Evolutionary conservation across 2,888 invertebrate species (phyloP), one percentile per base, ranked within the genome.

Genomic region (Polietes domitor): DNA sequence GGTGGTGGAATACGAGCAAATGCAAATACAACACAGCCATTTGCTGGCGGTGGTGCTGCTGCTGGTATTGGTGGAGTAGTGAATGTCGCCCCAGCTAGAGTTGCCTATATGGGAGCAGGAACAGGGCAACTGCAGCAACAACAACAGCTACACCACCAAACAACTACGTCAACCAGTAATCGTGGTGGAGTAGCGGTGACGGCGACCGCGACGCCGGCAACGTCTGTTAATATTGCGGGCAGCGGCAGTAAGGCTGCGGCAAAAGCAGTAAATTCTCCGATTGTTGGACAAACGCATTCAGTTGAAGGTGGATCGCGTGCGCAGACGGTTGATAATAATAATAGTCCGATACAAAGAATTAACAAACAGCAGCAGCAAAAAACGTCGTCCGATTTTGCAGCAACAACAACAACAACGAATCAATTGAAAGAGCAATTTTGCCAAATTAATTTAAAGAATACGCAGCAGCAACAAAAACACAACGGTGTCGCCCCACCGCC

Each of bases 291-390:
- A 86, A 87, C 87, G 85, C 87, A 89, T 87, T 87, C 90, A 92
- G 91, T 92, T 89, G 91, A 92, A 90, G 91, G 91, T 89, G 90
- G 90, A 90, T 89, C 92, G 91, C 90, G 92, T 90, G 88, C 89
- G 89, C 89, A 89, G 86, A 88, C 89, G 88, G 89, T 89, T 88
- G 87, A 87, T 87, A 47, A 47, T 37, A 63, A 6, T 65, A 65
- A 37, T 43, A 84, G 19, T 73, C 68, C 73, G 77, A 68, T 78
- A 43, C 15, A 77, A 72, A 76, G 85, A 71, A 76, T 53, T 63
- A 53, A 32, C 26, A 77, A 81, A 21, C 73, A 82, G 26, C 68
- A 85, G 19, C 83, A 77, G 77, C 77, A 86, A 82, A 77, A 85
- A 85, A 41, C 82, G 85, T 63, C 83, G 73, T 83, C 81, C 70